A percentile compares a stretch with the other conserved stretches of the same genome.
phyloP scores from a whole-genome alignment of 1,140 invertebrate genomes.

The Listronotus oregonensis region DNA sequence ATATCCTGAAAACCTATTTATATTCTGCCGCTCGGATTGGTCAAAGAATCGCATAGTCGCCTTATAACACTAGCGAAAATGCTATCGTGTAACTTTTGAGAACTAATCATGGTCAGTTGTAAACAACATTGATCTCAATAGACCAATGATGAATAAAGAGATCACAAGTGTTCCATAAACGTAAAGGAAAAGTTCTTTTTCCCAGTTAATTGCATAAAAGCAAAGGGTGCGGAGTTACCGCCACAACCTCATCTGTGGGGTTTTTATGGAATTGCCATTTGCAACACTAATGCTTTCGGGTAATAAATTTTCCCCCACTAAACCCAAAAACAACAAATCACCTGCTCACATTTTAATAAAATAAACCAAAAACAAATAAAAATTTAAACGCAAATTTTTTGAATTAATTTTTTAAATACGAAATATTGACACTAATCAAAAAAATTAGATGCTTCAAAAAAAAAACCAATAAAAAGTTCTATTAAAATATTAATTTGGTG shows the following conservation, averaged over 20 bases:
- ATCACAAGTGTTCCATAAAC: constrained; percentile 61
- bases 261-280: neutral
- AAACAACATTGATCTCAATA: constrained; percentile 63
- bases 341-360: too few species aligned
- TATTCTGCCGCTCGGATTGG: constrained; percentile 71
- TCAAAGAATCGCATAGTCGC: constrained; percentile 84
- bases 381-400: too few species aligned
- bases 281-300: neutral
- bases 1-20: constrained; percentile 58
- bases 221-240: neutral
- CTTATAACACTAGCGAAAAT: constrained; percentile 68
- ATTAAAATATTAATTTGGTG: too few species aligned
- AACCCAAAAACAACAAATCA: constrained; percentile 79
- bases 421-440: too few species aligned
- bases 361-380: too few species aligned
- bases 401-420: too few species aligned
- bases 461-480: too few species aligned
- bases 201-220: constrained; percentile 20
- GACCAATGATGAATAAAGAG: constrained; percentile 57
- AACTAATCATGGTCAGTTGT: constrained; percentile 69
- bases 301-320: constrained; percentile 46
- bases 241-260: neutral
- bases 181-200: constrained; percentile 50
- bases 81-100: constrained; percentile 68
- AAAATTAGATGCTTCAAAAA: too few species aligned